Base-by-base conservation (phyloP, 2,888 invertebrate species). In the Phyllotreta striolata region DNA sequence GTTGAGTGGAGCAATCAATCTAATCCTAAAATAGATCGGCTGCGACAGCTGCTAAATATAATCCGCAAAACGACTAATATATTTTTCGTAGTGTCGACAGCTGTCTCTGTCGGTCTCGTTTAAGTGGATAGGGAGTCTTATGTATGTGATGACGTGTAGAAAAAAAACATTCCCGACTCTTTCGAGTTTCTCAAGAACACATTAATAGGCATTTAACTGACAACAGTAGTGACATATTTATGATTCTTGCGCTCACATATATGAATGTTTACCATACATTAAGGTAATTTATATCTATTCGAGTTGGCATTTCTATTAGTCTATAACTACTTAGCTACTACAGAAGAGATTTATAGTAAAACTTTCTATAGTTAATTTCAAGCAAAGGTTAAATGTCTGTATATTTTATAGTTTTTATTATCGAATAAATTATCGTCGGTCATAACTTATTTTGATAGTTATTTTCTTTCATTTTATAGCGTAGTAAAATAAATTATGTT, bases 211-310 rank as follows among this genome's bases (percentile, higher is more conserved):
- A 80, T 81, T 81, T 81, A 81, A 79, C 79, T 80, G 81, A 81
- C 81, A 81, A 81, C 81, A 74, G 78, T 79, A 79, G 79, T 80
- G 81, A 81, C 81, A 81, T 81, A 81, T 81, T 81, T 81, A 81
- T 81, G 81, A 81, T 78, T 77, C 78, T 76, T 78, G 75, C 77
- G 77, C 79, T 79, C 79, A 80, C 80, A 79, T 78, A 79, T 80
- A 81, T 80, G 80, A 80, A 81, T 81, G 81, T 81, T 81, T 81
- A 81, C 81, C 80, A 81, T 81, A 81, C 81, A 81, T 81, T 81
- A 81, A 79, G 72, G 80, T 81, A 81, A 81, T 81, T 81, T 81
- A 81, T 82, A 76, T 79, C 79, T 76, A 79, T 80, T 80, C 78
- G 76, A 76, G 72, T 76, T 81, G 81, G 80, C 81, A 79, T 81